Evolutionary conservation across 2,113 vertebrate species (phyloP), one percentile per base, ranked within the genome.

Genomic region (Phaethon lepturus): DNA sequence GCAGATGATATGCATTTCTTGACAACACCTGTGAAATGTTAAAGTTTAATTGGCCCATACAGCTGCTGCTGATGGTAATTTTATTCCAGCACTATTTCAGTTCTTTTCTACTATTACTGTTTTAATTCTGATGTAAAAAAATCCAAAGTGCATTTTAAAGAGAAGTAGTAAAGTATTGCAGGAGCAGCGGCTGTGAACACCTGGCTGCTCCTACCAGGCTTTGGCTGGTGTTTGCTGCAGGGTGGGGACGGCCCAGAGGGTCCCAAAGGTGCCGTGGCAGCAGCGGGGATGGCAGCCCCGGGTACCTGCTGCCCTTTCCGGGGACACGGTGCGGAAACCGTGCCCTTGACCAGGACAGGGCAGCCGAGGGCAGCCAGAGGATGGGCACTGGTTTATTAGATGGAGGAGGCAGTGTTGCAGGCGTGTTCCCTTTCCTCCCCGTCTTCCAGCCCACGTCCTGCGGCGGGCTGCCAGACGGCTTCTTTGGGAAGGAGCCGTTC

Each of bases 11-110:
- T 12, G 58, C 73, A 38, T 93, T 95, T 90, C 90, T 75, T 67
- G 88, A 73, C 83, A 90, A 53, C 82, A 96, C 90, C 90, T 97
- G 90, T 63, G 71, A 86, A 72, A 73, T 31, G 26, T 42, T 76
- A 31, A 71, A 52, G 69, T 95, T 96, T 94, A 96, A 95, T 80
- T 88, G 73, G 62, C 81, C 90, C 52, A 47, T 64, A 64, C 86
- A 96, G 92, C 90, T 94, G 95, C 91, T 2, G 14, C 45, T 74
- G 50, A 7, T 17, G 71, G 53, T 40, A 67, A 33, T 91, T 96
- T 95, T 47, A 92, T 95, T 90, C 69, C 81, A 93, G 62, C 18
- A 45, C 63, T 88, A 24, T 87, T 94, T 80, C 29, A 29, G 47
- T 87, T 90, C 63, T 92, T 94, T 76, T 59, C 64, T 47, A 66